These are phyloP conservation scores for Ptilorrhoa leucosticta DNA, from an alignment of 2,113 vertebrate species.

Conservation along the genomic window DNA sequence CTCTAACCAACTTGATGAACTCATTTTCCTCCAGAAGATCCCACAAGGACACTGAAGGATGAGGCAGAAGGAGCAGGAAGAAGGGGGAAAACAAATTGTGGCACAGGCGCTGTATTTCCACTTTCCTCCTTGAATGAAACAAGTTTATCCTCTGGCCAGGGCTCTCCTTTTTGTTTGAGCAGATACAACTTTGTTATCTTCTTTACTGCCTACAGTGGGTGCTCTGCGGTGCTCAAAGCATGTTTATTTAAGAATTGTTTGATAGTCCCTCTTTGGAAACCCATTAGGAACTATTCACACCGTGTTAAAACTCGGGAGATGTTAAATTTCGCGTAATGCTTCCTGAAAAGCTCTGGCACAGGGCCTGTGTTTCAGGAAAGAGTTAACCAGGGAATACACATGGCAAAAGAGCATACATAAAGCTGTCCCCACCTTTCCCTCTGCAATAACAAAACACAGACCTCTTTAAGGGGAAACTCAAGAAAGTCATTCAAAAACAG, in stretches of 20 bases:
- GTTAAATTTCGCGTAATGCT: neutral
- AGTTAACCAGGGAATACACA: neutral
- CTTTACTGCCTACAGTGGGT: neutral
- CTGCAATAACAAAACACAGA: neutral
- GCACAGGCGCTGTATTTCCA: neutral
- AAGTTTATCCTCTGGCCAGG: neutral
- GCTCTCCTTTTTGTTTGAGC: neutral
- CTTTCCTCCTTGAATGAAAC: neutral
- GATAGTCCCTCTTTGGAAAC: neutral
- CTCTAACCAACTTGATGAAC: neutral
- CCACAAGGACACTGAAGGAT: neutral
- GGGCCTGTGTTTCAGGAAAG: neutral
- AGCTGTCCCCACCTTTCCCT: neutral
- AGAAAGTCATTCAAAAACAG: neutral
- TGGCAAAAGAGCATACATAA: neutral
- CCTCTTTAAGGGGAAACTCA: neutral
- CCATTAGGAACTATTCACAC: neutral
- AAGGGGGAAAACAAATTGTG: neutral
- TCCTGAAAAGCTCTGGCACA: neutral
- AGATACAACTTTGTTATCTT: neutral
- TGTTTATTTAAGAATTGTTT: neutral
- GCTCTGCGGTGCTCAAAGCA: neutral
- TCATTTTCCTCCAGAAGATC: neutral
- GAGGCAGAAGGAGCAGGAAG: neutral
- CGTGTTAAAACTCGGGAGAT: neutral